Evolutionary conservation across 1,140 invertebrate species (phyloP).

Genomic region (Nasonia longicornis): DNA sequence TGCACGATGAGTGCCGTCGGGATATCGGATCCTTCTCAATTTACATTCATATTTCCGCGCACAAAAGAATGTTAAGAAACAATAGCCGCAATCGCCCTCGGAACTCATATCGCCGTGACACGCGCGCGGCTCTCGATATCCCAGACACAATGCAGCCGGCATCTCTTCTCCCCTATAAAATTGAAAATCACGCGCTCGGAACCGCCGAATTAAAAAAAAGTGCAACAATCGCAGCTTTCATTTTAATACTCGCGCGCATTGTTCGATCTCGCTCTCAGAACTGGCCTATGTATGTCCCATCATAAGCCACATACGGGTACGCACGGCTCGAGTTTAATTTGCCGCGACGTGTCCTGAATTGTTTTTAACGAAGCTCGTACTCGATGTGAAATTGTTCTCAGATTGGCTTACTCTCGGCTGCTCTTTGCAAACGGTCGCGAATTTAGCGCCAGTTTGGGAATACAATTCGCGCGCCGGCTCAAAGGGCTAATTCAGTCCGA

Average conservation of each 20-base stretch:
- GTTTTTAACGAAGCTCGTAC: constrained; percentile 19
- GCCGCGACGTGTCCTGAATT: not conserved
- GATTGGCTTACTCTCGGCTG: constrained; percentile 8
- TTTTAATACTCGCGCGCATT: not conserved
- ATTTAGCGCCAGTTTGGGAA: constrained; percentile 18
- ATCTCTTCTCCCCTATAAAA: not conserved
- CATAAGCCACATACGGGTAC: not conserved
- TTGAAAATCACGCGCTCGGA: not conserved
- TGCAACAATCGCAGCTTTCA: not conserved
- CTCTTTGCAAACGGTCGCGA: not conserved
- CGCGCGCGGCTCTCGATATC: not conserved
- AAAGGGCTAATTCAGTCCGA: constrained; percentile 22
- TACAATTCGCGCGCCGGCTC: constrained; percentile 1
- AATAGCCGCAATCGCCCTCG: not conserved
- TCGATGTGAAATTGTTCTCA: constrained; percentile 2
- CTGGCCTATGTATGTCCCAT: not conserved
- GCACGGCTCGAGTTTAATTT: not conserved
- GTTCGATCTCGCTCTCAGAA: not conserved
- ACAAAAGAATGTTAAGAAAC: not conserved
- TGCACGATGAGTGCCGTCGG: no score
- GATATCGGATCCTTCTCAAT: not conserved
- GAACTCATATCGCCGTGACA: not conserved
- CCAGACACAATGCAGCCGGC: not conserved
- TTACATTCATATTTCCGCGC: not conserved
- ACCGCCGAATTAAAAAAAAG: not conserved